A percentile compares a stretch with the other conserved stretches of the same genome.
These are phyloP conservation scores for Procambarus virginalis DNA, from an alignment of 1,140 invertebrate species.

Conservation along the genomic window DNA sequence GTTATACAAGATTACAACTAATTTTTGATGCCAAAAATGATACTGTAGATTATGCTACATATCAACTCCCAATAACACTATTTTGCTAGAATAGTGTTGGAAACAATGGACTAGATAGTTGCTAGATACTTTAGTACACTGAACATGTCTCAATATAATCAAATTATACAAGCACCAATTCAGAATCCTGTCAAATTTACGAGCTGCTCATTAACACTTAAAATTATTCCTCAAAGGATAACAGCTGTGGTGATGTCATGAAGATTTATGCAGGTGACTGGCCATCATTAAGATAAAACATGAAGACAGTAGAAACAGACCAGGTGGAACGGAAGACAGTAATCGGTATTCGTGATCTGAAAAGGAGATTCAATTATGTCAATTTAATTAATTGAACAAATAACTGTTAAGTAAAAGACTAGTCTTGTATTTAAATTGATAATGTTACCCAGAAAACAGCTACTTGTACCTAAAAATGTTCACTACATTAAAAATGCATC, in stretches of 20 bases:
- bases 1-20: no score
- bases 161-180: neutral
- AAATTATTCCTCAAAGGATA: neutral
- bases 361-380: neutral
- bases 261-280: constrained; percentile 13
- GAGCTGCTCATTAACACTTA: neutral
- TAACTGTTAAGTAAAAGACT: neutral
- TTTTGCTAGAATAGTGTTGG: no score
- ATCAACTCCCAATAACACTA: no score
- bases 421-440: no score
- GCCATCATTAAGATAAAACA: constrained; percentile 28
- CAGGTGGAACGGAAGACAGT: constrained; percentile 22
- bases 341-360: constrained; percentile 29
- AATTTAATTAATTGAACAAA: neutral
- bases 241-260: constrained; percentile 8
- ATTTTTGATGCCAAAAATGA: no score
- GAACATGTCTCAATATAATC: neutral
- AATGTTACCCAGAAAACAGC: no score
- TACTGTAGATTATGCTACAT: no score
- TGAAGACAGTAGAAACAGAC: constrained; percentile 21
- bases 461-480: no score
- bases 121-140: neutral
- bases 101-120: no score
- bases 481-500: no score
- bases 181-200: neutral